phyloP scores from a whole-genome alignment of 2,797 vertebrate genomes.

The Neosilurus hyrtlii region DNA sequence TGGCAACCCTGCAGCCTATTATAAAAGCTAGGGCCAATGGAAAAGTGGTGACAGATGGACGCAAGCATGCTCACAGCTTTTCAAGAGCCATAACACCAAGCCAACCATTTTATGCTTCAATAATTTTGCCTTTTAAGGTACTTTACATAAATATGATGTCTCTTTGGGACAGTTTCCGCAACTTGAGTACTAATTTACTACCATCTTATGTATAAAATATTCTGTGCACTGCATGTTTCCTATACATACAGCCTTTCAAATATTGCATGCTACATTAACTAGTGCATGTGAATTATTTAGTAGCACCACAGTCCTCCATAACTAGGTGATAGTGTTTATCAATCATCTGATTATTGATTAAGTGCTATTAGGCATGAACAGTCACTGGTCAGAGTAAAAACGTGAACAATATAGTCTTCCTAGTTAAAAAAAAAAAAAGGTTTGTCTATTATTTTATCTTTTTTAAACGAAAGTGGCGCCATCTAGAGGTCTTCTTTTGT shows the following conservation, averaged over 20 bases:
- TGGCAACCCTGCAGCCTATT: conserved; percentile 32
- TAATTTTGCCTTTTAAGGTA: conserved; percentile 32
- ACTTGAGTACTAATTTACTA: neutral
- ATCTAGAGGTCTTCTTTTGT: conserved; percentile 41
- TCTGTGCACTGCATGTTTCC: neutral
- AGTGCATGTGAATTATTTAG: neutral
- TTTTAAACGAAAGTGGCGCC: conserved; percentile 13
- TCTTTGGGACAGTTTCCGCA: neutral
- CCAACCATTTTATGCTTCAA: conserved; percentile 41
- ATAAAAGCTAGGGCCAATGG: conserved; percentile 36
- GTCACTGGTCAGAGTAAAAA: neutral
- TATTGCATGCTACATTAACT: neutral
- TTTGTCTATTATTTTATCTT: neutral
- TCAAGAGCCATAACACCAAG: conserved; percentile 28
- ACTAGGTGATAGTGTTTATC: conserved; percentile 26
- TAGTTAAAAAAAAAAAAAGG: neutral
- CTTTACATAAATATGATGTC: conserved; percentile 27
- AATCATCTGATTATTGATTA: neutral
- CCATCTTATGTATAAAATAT: neutral
- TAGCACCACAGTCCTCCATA: conserved; percentile 34
- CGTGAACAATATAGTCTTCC: neutral
- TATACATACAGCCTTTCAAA: conserved; percentile 2
- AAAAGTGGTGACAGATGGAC: conserved; percentile 41
- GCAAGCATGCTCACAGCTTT: conserved; percentile 31
- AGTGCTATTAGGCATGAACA: neutral